phyloP scores from a whole-genome alignment of 2,888 invertebrate genomes.

The Tenthredo amoena region DNA sequence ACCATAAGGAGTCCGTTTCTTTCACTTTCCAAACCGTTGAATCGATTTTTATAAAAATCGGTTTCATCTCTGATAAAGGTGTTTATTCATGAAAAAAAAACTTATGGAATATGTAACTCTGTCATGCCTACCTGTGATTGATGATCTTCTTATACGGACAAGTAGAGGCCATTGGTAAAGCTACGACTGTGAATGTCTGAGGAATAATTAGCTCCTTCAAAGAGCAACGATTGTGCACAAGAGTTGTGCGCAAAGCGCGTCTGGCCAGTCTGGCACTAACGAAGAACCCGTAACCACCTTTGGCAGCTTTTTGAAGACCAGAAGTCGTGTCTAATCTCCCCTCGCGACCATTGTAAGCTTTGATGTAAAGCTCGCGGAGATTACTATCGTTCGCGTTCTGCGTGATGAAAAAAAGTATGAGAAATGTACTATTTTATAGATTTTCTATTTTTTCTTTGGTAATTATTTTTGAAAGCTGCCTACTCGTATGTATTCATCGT shows the following conservation, averaged over 20 bases:
- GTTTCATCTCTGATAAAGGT: too few species aligned
- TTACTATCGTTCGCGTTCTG: conserved; percentile 81
- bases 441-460: not conserved
- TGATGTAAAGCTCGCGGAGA: conserved; percentile 80
- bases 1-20: too few species aligned
- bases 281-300: conserved; percentile 83
- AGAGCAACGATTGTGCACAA: conserved; percentile 78
- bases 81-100: not conserved
- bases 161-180: conserved; percentile 80
- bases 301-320: conserved; percentile 80
- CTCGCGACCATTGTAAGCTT: conserved; percentile 73
- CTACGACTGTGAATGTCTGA: conserved; percentile 81
- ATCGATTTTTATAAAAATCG: not conserved
- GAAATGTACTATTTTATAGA: not conserved
- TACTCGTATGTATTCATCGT: conserved; percentile 84
- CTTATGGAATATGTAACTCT: not conserved
- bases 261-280: conserved; percentile 82
- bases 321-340: conserved; percentile 68
- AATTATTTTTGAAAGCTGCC: conserved; percentile 55
- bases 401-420: conserved; percentile 54
- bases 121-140: conserved; percentile 76
- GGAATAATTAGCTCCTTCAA: conserved; percentile 81
- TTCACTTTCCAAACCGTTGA: not conserved
- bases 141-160: conserved; percentile 82
- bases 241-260: conserved; percentile 77